Evolutionary conservation across 2,888 invertebrate species (phyloP), one percentile per base, ranked within the genome.

Genomic region (Cosmopolites sordidus): DNA sequence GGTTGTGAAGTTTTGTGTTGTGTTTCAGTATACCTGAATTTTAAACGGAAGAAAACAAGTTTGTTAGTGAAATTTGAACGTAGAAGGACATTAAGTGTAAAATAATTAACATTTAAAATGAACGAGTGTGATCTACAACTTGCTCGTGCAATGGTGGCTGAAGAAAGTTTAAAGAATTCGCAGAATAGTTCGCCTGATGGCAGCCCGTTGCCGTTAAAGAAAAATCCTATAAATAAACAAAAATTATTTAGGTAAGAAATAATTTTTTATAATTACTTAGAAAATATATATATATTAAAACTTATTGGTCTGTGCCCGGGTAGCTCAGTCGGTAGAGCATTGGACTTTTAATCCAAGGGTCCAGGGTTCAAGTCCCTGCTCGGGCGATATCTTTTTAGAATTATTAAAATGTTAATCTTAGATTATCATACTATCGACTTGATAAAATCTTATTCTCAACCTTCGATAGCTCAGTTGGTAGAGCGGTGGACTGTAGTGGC

Each of bases 331-430:
- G 82, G 82, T 82, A 83, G 82, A 83, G 82, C 82, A 81, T 82
- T 82, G 81, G 82, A 82, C 82, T 83, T 83, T 83, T 83, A 83
- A 83, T 83, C 83, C 83, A 83, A 83, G 82, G 83, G 83, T 83
- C 83, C 82, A 83, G 83, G 83, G 83, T 83, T 83, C 83, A 83
- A 83, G 83, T 82, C 83, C 83, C 83, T 83, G 83, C 80, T 80
- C 81, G 81, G 82, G 81, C 81, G 82, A 55, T 16, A 37, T 12
- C 54, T 66, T 71, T 76, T 77, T 74, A 22, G 3, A 37, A 37
- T n/a, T 37, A 37, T 12, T 6, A 37, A n/a, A 12, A 4, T 37
- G 37, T 12, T 6, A 37, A 29, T 29, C 11, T 29, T 6, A 29
- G 11, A 29, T 8, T 6, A 29, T 29, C 11, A 29, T 29, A 29